Evolutionary conservation across 2,797 vertebrate genomes (phyloP), one percentile per base, ranked within the genome.

Genomic region (Pseudochaenichthys georgianus): DNA sequence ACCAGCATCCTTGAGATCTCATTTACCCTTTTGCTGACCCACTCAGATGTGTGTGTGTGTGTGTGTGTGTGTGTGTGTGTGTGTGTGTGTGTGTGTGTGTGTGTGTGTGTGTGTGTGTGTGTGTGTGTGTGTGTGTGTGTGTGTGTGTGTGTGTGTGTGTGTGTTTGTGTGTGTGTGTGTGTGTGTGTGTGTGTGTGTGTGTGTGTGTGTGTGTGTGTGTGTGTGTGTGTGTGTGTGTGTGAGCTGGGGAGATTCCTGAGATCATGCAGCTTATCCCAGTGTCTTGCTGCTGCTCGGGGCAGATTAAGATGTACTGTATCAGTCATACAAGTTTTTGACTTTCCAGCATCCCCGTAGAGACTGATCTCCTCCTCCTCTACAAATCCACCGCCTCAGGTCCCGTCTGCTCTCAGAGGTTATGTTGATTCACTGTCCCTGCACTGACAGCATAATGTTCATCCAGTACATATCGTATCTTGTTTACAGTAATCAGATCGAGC

Each of bases 231-330:
- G 21, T 21, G 21, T 21, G 21, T 21, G 21, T 2, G 21, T 2
- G 77, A 67, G 70, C 69, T 13, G 70, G 79, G 79, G 50, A 77
- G 75, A 72, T 80, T 73, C 73, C 70, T 23, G 73, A 78, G 74
- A 75, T 78, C 70, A 28, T 55, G 59, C 68, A 80, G 73, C 53
- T 78, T 64, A 70, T 76, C 77, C 72, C 48, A 0, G n/a, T 19
- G 50, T 63, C 63, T 78, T 1, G 16, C 57, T 65, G 61, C 54
- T 42, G 42, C 72, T 80, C 63, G 3, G 45, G 65, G 75, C 67
- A 88, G 76, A 81, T 86, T 77, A 77, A 84, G 60, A 81, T 73
- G 57, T 16, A 11, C 23, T 9, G 69, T 58, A 64, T 82, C 59
- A 28, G 12, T 76, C 21, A n/a, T 9, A 71, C 43, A 4, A 17